These are phyloP conservation scores for Drosophila melanosoma DNA, from an alignment of 2,888 invertebrate species.

Conservation along the genomic window DNA sequence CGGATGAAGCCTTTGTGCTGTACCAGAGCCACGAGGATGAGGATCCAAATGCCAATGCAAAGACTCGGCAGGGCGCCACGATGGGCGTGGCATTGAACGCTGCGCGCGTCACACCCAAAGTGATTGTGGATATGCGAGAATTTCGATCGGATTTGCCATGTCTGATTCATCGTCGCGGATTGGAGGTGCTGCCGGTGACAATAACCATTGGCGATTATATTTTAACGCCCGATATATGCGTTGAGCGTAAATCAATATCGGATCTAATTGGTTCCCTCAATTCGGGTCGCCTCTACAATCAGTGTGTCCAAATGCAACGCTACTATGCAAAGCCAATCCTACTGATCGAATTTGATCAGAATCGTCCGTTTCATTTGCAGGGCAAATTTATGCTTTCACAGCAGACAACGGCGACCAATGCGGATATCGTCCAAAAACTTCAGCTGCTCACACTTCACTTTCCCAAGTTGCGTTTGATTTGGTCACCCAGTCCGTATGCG, in stretches of 20 bases:
- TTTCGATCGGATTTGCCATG: conserved; percentile 98
- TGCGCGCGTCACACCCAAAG: conserved; percentile 83
- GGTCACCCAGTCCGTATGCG: conserved; percentile 98
- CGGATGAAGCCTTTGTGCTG: conserved; percentile 87
- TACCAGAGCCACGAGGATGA: conserved; percentile 77
- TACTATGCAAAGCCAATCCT: conserved; percentile 95
- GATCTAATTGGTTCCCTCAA: conserved; percentile 98
- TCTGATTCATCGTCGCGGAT: conserved; percentile 95
- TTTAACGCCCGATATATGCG: conserved; percentile 97
- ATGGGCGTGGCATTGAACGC: conserved; percentile 58
- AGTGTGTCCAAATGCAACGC: conserved; percentile 96
- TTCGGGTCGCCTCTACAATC: conserved; percentile 97
- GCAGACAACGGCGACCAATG: conserved; percentile 88
- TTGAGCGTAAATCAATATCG: conserved; percentile 98
- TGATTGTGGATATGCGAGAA: conserved; percentile 98
- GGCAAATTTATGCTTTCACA: conserved; percentile 92
- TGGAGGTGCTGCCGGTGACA: conserved; percentile 96
- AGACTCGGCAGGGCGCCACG: conserved; percentile 87
- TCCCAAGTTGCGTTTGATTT: conserved; percentile 95
- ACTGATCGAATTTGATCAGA: conserved; percentile 98
- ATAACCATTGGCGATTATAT: conserved; percentile 98
- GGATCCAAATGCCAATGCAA: conserved; percentile 87
- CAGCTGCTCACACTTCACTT: conserved; percentile 97
- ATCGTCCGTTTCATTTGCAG: conserved; percentile 95
- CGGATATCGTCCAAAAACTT: conserved; percentile 93